Evolutionary conservation across 2,888 invertebrate genomes (phyloP).

Genomic region (Xestobium rufovillosum): DNA sequence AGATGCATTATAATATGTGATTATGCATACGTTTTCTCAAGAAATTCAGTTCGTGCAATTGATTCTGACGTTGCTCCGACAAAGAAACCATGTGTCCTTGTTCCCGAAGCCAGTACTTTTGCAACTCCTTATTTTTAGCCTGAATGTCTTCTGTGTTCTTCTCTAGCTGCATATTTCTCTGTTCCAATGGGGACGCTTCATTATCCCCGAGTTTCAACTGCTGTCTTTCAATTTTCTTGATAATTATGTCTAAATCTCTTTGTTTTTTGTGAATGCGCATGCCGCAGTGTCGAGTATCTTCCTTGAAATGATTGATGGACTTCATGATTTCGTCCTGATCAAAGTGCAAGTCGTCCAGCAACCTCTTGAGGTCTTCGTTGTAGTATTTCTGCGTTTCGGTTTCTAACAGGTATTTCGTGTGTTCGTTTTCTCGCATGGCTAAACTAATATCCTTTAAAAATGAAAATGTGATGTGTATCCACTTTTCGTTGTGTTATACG

Average conservation of each 20-base stretch:
- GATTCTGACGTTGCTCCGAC: conserved; percentile 59
- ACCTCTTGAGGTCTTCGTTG: conserved; percentile 32
- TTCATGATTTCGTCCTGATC: conserved; percentile 40
- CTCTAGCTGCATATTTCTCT: conserved; percentile 59
- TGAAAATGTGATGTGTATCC: conserved; percentile 7
- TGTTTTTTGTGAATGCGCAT: conserved; percentile 45
- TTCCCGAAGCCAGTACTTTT: conserved; percentile 69
- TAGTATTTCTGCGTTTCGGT: conserved; percentile 46
- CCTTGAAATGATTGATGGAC: conserved; percentile 41
- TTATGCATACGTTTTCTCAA: conserved; percentile 58
- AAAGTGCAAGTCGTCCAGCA: conserved; percentile 37
- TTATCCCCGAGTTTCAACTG: no score
- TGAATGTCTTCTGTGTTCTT: conserved; percentile 55
- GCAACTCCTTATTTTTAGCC: conserved; percentile 55
- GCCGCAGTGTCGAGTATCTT: conserved; percentile 44
- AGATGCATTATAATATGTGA: conserved; percentile 5
- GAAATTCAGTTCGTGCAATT: conserved; percentile 61
- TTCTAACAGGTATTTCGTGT: conserved; percentile 51
- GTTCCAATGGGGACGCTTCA: conserved; percentile 56
- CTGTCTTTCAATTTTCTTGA: conserved; percentile 50
- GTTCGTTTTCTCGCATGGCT: conserved; percentile 50
- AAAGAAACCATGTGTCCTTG: conserved; percentile 65
- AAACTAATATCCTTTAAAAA: conserved; percentile 48
- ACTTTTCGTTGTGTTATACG: conserved; percentile 22
- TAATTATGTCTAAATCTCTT: conserved; percentile 45